Conservation (phyloP, 2,888 invertebrate species). For the Agrochola circellaris region DNA sequence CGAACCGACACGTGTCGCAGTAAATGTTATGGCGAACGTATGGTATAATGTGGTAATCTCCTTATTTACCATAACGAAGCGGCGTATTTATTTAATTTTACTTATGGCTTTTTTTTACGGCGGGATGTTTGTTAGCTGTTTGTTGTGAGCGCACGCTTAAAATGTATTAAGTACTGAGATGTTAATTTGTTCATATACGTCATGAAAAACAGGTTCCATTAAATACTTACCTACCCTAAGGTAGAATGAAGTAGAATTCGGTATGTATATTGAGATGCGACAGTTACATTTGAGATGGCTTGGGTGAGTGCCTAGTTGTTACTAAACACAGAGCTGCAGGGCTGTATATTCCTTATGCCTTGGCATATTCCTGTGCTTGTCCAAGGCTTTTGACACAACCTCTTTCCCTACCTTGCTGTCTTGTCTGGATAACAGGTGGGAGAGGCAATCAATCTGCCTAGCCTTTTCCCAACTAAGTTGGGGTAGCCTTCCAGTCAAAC, state of each 20-base stretch:
- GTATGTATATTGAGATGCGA: too few species aligned
- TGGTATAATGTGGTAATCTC: constrained; percentile 53
- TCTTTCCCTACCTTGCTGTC: neutral
- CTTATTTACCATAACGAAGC: constrained; percentile 19
- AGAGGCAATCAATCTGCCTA: too few species aligned
- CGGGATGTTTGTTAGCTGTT: constrained; percentile 31
- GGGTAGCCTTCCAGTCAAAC: too few species aligned
- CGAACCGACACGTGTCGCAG: constrained; percentile 51
- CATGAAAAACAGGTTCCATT: neutral
- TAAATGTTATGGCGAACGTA: constrained; percentile 25
- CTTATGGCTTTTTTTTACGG: constrained; percentile 19
- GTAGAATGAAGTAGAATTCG: neutral
- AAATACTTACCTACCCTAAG: constrained; percentile 35
- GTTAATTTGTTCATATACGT: neutral
- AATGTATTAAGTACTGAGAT: constrained; percentile 27
- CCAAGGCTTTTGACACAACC: neutral
- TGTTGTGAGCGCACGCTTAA: constrained; percentile 33
- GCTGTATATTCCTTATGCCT: too few species aligned
- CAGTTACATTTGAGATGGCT: too few species aligned
- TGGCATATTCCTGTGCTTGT: neutral
- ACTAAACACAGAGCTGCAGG: too few species aligned
- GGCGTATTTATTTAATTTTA: constrained; percentile 32
- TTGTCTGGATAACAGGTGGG: neutral
- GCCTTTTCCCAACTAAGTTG: too few species aligned
- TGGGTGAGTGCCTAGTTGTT: too few species aligned